Percentiles rank a stretch among this genome's conserved stretches.
These are phyloP conservation scores for Tortricodes alternella DNA, from an alignment of 2,888 invertebrate genomes.

Conservation along the genomic window DNA sequence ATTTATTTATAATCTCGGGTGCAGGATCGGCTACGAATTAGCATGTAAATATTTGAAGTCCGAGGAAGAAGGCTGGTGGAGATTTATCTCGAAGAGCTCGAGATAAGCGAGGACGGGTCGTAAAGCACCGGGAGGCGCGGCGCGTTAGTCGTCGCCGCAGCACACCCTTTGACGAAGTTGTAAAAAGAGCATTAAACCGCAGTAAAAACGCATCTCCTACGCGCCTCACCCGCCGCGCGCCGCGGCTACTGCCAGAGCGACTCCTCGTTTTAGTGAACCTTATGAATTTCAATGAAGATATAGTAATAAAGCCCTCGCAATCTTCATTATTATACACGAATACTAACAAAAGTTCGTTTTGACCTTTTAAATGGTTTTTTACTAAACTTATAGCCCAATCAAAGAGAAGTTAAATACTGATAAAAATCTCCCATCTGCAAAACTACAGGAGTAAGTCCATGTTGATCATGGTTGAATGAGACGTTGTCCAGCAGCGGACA, in stretches of 20 bases:
- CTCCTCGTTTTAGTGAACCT: conserved; percentile 73
- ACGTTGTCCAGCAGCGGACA: too few relatives aligned
- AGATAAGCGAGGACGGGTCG: conserved; percentile 78
- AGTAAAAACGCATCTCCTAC: conserved; percentile 79
- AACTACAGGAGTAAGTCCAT: too few relatives aligned
- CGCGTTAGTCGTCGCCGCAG: conserved; percentile 45
- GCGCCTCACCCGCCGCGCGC: conserved; percentile 39
- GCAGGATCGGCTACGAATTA: conserved; percentile 80
- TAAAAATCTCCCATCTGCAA: too few relatives aligned
- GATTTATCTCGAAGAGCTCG: conserved; percentile 76
- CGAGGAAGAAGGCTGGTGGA: conserved; percentile 70
- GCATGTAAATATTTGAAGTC: conserved; percentile 83
- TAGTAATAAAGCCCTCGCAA: conserved; percentile 56
- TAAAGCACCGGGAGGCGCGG: conserved; percentile 65
- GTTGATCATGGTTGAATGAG: too few relatives aligned
- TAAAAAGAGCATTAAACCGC: conserved; percentile 82
- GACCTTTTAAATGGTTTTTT: conserved; percentile 2
- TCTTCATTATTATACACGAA: conserved; percentile 22
- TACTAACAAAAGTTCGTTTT: conserved; percentile 8
- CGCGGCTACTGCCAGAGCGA: conserved; percentile 52
- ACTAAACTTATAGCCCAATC: too few relatives aligned
- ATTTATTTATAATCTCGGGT: conserved; percentile 81
- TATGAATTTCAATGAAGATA: conserved; percentile 81
- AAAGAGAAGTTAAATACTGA: too few relatives aligned
- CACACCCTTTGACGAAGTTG: conserved; percentile 80